These are phyloP conservation scores for Ganaspis sp. DNA, from an alignment of 1,140 invertebrate genomes.

Conservation along the genomic window DNA sequence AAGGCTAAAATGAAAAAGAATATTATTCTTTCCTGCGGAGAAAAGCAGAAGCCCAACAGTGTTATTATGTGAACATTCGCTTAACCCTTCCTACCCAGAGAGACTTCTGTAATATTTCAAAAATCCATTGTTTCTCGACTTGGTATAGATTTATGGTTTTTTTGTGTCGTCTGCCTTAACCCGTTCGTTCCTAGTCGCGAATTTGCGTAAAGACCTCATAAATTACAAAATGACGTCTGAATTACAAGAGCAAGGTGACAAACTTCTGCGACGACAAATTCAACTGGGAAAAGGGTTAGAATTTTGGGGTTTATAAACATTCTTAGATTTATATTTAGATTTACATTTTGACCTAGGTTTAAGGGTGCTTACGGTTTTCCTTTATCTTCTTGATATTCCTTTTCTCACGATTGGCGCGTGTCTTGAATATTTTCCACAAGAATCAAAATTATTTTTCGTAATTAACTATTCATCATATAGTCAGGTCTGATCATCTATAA, in stretches of 20 bases:
- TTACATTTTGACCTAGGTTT: no score
- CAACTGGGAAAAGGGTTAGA: background rate
- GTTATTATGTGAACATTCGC: conserved; percentile 4
- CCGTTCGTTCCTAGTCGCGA: conserved; percentile 37
- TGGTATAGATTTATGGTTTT: conserved; percentile 53
- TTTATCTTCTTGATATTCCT: no score
- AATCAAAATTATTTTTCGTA: no score
- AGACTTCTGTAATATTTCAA: conserved; percentile 53
- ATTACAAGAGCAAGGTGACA: conserved; percentile 41
- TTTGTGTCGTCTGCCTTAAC: conserved; percentile 23
- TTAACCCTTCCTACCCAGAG: conserved; percentile 50
- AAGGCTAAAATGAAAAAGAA: conserved; percentile 18
- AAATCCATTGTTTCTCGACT: conserved; percentile 47
- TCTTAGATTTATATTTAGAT: no score
- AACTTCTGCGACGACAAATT: conserved; percentile 51
- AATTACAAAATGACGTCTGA: conserved; percentile 50
- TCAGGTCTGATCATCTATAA: no score
- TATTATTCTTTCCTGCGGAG: conserved; percentile 33
- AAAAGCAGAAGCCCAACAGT: conserved; percentile 22
- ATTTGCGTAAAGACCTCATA: conserved; percentile 64
- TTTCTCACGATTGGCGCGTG: no score
- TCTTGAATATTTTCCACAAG: no score
- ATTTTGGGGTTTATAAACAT: background rate
- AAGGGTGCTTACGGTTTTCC: no score
- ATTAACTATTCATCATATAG: no score